Evolutionary conservation across 2,113 vertebrate species (phyloP).

Genomic region (Bubo scandiacus): DNA sequence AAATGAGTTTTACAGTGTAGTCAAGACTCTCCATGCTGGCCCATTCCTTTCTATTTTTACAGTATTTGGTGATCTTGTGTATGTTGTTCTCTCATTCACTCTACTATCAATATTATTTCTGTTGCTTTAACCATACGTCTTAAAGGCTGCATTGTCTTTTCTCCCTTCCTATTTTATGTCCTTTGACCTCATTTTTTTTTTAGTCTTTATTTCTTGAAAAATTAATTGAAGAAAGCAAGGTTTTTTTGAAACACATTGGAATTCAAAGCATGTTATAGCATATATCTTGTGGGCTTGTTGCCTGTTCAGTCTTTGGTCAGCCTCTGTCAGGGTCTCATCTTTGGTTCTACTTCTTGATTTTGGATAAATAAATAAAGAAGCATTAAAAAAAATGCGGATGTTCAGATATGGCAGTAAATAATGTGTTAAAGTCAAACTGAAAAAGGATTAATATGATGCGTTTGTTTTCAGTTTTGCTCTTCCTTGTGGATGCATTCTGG

Average conservation of each 20-base stretch:
- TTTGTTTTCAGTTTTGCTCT: not conserved
- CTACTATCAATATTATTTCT: not conserved
- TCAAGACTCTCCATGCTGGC: not conserved
- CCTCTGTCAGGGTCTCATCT: not conserved
- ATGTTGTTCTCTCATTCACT: not conserved
- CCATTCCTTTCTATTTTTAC: not conserved
- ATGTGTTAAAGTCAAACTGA: not conserved
- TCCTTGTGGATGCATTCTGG: not conserved
- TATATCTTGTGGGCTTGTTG: not conserved
- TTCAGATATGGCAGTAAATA: not conserved
- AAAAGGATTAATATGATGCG: not conserved
- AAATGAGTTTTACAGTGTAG: not conserved
- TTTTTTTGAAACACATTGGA: not conserved
- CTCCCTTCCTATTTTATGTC: not conserved
- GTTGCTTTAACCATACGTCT: not conserved
- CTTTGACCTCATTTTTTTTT: not conserved
- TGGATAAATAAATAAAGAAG: not conserved
- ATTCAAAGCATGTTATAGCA: not conserved
- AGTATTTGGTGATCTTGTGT: slow-evolving; percentile 44
- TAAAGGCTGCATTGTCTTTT: not conserved
- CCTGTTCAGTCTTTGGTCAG: not conserved
- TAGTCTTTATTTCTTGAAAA: not conserved
- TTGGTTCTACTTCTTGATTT: not conserved
- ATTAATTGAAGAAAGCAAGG: not conserved
- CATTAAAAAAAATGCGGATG: not conserved